Percentiles rank a stretch among this genome's conserved stretches.
Conservation (phyloP, 2,113 vertebrate genomes). For the Oreochromis aureus region DNA sequence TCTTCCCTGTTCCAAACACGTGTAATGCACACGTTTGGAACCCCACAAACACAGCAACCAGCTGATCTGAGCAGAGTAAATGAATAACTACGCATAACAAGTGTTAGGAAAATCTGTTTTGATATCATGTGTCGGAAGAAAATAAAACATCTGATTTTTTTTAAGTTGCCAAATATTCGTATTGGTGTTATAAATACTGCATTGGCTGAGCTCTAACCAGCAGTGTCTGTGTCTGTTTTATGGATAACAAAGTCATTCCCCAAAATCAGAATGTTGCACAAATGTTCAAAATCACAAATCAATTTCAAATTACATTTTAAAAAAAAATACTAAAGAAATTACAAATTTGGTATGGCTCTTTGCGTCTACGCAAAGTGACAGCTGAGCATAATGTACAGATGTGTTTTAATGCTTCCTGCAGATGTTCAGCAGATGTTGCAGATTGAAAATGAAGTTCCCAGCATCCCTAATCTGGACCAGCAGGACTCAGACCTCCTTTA, state of each 20-base stretch:
- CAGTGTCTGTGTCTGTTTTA: not conserved
- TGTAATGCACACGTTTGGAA: not conserved
- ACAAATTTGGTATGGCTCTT: not conserved
- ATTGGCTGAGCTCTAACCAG: not conserved
- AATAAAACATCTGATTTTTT: not conserved
- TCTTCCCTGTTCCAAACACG: no score
- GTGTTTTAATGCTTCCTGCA: not conserved
- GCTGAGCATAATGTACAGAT: not conserved
- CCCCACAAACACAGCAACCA: not conserved
- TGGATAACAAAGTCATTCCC: not conserved
- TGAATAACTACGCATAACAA: not conserved
- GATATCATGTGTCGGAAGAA: not conserved
- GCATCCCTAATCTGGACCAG: not conserved
- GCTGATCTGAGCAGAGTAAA: not conserved
- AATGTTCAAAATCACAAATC: not conserved
- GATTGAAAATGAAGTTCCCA: not conserved
- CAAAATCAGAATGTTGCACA: not conserved
- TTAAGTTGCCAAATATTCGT: not conserved
- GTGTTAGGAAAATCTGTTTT: not conserved
- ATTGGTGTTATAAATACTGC: not conserved
- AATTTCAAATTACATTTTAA: not conserved
- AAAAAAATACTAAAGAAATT: not conserved
- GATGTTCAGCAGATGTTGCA: not conserved
- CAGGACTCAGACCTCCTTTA: not conserved
- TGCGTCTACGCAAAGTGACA: not conserved